Evolutionary conservation across 2,113 vertebrate species (phyloP), one percentile per base, ranked within the genome.

Genomic region (Gymnogyps californianus): DNA sequence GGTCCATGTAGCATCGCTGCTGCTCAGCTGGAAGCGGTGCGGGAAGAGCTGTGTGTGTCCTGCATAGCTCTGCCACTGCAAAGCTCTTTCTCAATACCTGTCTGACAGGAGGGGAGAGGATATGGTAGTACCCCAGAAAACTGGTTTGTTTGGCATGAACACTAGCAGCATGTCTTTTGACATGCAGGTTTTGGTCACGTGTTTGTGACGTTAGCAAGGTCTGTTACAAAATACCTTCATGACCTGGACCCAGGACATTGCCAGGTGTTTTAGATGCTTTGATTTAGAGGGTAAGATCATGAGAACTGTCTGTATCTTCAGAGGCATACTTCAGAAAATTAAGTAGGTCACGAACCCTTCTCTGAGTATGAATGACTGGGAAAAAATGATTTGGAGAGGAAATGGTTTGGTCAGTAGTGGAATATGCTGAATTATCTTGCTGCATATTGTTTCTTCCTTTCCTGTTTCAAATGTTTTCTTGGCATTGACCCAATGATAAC

Each of bases 21-120:
- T 24, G 36, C 61, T 62, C 51, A 25, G 16, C 49, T 47, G 24
- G 34, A 65, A 61, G 44, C 0, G 0, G 10, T 24, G 21, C 4
- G 4, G 55, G 38, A 74, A 32, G 49, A 95, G 44, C 36, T 58
- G 7, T 2, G 47, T 31, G 2, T 36, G 38, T 47, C 36, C 59
- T 52, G 69, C 38, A 21, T 18, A 58, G 44, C 40, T 51, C 54
- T 92, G 64, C 52, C 3, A 2, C 64, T 34, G 26, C 54, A 55
- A 61, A 75, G 46, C 13, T 47, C 67, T 36, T 81, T 46, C 51
- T 79, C 49, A 32, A 1, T 16, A 52, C 4, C 16, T 6, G 3
- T 12, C 31, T 82, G 51, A 49, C 8, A 2, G 34, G 21, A 52
- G 18, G 26, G 21, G 20, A 57, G 34, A 51, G 15, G 9, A 9